A percentile compares a stretch with the other conserved stretches of the same genome.
phyloP scores from a whole-genome alignment of 2,113 vertebrate genomes.

The Lipophrys pholis region DNA sequence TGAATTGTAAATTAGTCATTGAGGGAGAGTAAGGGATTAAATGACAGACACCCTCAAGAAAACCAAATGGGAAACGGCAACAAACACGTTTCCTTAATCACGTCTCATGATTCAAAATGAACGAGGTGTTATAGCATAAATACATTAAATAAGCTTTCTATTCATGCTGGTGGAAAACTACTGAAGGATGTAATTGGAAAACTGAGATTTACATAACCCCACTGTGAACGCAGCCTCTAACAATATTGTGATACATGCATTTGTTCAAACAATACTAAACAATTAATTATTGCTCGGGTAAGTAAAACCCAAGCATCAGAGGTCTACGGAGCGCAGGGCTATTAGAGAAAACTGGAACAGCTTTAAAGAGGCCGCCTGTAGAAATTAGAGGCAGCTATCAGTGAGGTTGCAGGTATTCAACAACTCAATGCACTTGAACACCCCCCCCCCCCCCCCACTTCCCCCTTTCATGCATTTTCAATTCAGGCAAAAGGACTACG shows the following conservation, averaged over 20 bases:
- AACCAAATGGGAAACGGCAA: constrained; percentile 5
- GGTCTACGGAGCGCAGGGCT: background rate
- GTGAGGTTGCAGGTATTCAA: too few species aligned
- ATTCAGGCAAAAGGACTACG: too few species aligned
- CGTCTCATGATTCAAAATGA: constrained; percentile 23
- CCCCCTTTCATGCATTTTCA: too few species aligned
- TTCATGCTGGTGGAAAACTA: constrained; percentile 39
- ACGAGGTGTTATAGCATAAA: constrained; percentile 19
- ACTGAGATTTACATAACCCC: constrained; percentile 59
- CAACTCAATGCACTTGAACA: too few species aligned
- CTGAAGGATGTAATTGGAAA: constrained; percentile 65
- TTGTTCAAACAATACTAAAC: constrained; percentile 36
- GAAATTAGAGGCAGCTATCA: too few species aligned
- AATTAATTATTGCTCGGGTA: background rate
- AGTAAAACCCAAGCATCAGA: constrained; percentile 16
- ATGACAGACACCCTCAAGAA: constrained; percentile 4
- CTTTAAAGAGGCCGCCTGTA: background rate
- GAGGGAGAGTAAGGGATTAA: too few species aligned
- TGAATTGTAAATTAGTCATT: constrained; percentile 7
- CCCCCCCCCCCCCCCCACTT: too few species aligned
- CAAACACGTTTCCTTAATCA: constrained; percentile 24
- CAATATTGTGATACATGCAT: constrained; percentile 20
- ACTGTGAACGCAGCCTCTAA: constrained; percentile 35
- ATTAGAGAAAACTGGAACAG: background rate
- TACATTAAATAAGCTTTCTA: constrained; percentile 34